Evolutionary conservation across 2,797 vertebrate species (phyloP).

Genomic region (Varecia variegata): DNA sequence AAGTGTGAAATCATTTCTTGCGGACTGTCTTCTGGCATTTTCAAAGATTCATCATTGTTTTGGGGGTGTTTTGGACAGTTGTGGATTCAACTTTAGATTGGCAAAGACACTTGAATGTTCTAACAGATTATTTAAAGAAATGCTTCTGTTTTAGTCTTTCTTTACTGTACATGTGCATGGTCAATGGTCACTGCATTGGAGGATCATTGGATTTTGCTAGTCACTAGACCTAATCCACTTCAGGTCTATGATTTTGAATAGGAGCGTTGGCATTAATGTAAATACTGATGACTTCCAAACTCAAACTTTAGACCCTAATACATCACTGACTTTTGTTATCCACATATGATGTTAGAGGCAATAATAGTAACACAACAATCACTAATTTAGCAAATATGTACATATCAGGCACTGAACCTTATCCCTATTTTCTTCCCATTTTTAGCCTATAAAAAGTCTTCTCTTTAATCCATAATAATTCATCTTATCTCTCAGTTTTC

Average conservation of each 20-base stretch:
- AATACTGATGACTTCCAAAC: background rate
- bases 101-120: background rate
- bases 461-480: background rate
- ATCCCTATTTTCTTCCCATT: background rate
- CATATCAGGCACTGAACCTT: background rate
- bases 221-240: background rate
- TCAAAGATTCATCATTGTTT: background rate
- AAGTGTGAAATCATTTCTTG: background rate
- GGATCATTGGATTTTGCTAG: background rate
- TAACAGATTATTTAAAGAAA: background rate
- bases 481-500: background rate
- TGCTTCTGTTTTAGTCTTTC: background rate
- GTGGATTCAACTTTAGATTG: background rate
- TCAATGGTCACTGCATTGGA: background rate
- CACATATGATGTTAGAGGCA: too few relatives aligned
- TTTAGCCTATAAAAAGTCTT: background rate
- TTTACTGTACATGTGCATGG: background rate
- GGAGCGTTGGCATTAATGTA: background rate
- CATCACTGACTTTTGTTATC: background rate
- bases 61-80: background rate
- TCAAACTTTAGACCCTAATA: background rate
- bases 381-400: background rate
- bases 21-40: background rate
- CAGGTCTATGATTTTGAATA: background rate
- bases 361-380: background rate